phyloP scores from a whole-genome alignment of 2,797 vertebrate genomes.

The Pipistrellus nathusii region DNA sequence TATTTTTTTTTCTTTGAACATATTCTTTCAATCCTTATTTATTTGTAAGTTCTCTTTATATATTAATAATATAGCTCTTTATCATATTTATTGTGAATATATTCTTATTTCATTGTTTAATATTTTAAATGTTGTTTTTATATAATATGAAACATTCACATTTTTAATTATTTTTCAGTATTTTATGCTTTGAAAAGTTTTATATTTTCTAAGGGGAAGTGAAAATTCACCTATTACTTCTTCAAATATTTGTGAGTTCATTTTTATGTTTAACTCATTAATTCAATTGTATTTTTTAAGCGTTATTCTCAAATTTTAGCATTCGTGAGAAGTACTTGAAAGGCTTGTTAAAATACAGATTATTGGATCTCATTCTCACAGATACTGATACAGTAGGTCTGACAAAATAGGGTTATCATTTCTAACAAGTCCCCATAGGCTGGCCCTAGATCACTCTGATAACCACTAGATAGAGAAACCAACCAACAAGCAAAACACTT shows the following conservation, averaged over 20 bases:
- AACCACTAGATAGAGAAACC: neutral
- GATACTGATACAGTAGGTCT: neutral
- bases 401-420: neutral
- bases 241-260: neutral
- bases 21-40: neutral
- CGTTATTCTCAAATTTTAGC: neutral
- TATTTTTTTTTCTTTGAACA: neutral
- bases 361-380: too few species aligned
- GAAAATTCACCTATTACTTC: neutral
- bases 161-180: neutral
- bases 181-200: neutral
- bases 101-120: neutral
- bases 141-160: neutral
- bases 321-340: neutral
- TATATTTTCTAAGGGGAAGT: neutral
- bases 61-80: neutral
- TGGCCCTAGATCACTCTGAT: neutral
- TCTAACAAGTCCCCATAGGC: neutral
- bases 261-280: conserved; percentile 25
- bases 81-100: neutral
- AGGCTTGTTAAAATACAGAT: neutral
- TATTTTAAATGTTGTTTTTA: neutral
- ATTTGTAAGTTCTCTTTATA: neutral
- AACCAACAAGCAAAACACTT: neutral
- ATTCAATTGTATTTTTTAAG: conserved; percentile 7